Evolutionary conservation across 2,797 vertebrate genomes (phyloP), one percentile per base, ranked within the genome.

Genomic region (Acrossocheilus fasciatus): DNA sequence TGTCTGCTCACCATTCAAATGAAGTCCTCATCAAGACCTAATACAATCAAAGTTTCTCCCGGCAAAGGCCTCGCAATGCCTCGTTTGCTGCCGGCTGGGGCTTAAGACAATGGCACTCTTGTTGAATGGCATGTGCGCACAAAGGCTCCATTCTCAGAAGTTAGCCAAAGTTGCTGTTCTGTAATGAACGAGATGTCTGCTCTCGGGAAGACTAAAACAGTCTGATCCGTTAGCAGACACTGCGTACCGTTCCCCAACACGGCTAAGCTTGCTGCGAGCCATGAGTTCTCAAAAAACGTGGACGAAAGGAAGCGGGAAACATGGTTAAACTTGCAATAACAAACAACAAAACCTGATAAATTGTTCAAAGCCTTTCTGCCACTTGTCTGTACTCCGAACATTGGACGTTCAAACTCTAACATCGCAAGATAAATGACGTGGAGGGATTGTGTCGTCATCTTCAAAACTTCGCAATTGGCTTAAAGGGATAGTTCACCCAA

Each of bases 71-170:
- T 85, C 90, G 92, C 95, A 90, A 91, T 88, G 93, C 90, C 93
- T 93, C 91, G 92, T 92, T 91, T 90, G 70, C 91, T 91, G 91
- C 89, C 92, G 91, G 92, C 93, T 91, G 92, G 90, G 91, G 92
- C 86, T 69, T 88, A 90, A 94, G 94, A 96, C 95, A 96, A 96
- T 95, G 94, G 93, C 89, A 88, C 91, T 59, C 91, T 95, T 96
- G 95, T 94, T 95, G 92, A 93, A 93, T 94, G 95, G 94, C 92
- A 93, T 92, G 88, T 59, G 81, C 50, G 89, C 91, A 96, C 96
- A 96, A 96, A 96, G 95, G 93, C 92, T 93, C 92, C 92, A 93
- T 96, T 96, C 95, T 97, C 93, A 94, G 90, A 93, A 95, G 94
- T 96, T 94, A 95, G 95, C 93, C 94, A 93, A 94, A 95, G 94